Evolutionary conservation across 2,888 invertebrate genomes (phyloP).

Genomic region (Trachelus troglodyta): DNA sequence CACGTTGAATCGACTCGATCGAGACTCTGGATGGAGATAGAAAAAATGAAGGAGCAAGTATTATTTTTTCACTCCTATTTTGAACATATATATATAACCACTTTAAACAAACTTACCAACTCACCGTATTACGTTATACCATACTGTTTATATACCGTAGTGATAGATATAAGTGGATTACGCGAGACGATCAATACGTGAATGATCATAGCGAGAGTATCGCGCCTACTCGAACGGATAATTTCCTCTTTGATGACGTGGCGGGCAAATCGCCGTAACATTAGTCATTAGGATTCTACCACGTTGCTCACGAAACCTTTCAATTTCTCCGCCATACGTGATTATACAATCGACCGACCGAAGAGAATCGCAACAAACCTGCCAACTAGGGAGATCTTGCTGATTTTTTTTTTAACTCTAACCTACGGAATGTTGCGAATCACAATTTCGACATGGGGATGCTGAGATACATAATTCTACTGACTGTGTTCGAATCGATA

Average conservation of each 20-base stretch:
- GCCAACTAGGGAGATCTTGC: neutral
- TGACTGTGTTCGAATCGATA: neutral
- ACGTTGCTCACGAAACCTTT: neutral
- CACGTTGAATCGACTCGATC: no score
- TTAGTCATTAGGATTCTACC: neutral
- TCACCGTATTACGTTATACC: neutral
- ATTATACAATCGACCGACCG: neutral
- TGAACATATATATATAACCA: neutral
- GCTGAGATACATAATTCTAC: neutral
- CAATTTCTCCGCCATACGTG: neutral
- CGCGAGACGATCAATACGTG: neutral
- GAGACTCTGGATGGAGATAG: no score
- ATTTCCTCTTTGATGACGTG: neutral
- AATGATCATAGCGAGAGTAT: neutral
- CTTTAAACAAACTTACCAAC: neutral
- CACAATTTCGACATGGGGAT: neutral
- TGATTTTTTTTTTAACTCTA: neutral
- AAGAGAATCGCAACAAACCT: neutral
- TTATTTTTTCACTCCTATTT: no score
- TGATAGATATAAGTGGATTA: neutral
- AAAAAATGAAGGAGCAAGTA: no score
- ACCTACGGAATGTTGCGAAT: neutral
- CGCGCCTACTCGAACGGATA: neutral
- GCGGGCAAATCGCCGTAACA: neutral
- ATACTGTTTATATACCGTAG: neutral